These are phyloP conservation scores for Pachliopta kotzebuea DNA, from an alignment of 2,888 invertebrate species.

Conservation along the genomic window DNA sequence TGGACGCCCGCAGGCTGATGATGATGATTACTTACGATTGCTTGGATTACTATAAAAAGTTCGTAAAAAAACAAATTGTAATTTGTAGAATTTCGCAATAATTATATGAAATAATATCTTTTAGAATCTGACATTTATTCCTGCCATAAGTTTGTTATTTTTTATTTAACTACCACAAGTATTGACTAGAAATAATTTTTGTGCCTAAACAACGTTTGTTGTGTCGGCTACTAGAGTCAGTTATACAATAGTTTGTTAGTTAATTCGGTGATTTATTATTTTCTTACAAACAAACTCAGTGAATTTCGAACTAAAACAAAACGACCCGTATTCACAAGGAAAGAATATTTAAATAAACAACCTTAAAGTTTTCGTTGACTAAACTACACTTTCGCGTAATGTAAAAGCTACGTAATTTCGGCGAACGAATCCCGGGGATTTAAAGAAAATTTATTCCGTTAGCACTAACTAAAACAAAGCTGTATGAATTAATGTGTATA, in stretches of 20 bases:
- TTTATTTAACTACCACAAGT: no score
- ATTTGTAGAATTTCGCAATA: background rate
- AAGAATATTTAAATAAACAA: background rate
- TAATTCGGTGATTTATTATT: background rate
- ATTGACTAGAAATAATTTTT: no score
- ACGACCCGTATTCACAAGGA: background rate
- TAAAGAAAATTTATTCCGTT: conserved; percentile 53
- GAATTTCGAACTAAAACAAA: background rate
- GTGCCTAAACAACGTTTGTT: no score
- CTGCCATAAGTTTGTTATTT: no score
- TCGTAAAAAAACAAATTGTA: background rate
- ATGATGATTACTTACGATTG: no score
- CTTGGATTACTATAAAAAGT: background rate
- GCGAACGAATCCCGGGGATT: conserved; percentile 46
- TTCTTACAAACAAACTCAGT: no score
- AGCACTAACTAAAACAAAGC: conserved; percentile 57
- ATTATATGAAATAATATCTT: no score
- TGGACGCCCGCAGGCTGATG: no score
- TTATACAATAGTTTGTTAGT: no score
- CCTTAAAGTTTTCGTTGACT: background rate
- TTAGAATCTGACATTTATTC: no score
- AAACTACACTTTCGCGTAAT: background rate
- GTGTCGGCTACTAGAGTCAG: no score
- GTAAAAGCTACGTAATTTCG: conserved; percentile 20
- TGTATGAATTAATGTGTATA: conserved; percentile 57